Base-by-base conservation (phyloP, 35 echinoderm and acorn worm species). In the Diadema setosum region DNA sequence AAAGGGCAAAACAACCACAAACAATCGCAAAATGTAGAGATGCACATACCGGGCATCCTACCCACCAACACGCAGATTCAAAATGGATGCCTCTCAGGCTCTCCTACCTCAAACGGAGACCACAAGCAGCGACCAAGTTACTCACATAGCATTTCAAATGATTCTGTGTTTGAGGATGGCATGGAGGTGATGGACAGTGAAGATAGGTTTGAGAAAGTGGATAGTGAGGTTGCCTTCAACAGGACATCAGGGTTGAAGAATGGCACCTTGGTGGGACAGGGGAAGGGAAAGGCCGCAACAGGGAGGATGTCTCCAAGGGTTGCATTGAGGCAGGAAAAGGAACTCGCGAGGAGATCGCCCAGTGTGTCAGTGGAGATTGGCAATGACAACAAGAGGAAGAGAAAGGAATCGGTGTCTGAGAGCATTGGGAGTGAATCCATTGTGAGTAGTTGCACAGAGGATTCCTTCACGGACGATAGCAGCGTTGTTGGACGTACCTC, bases 161-260 rank as follows among this genome's bases (percentile, higher is more conserved):
- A 78, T 78, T 78, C 73, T 78, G 73, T 78, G 7, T 78, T 78
- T 78, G 73, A 90, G 46, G 80, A 64, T 70, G 45, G 30, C 1
- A 15, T 73, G 34, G 58, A 48, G 39, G 36, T 55, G 43, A 31
- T 45, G 57, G 20, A 42, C 36, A 59, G 42, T 65, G 88, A 37
- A 80, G 91, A 93, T 50, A 57, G 57, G 35, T 93, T 87, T 82
- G 75, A 87, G 45, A 82, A 87, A 39, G 91, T 93, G 12, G 91
- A 93, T 36, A 87, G 59, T 70, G 91, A 93, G 50, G 86, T 93
- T 29, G 57, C 86, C 39, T 93, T 93, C 59, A 93, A 87, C 65
- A 93, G 86, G 31, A 76, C 67, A 21, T 59, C 84, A 18, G 78
- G 70, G 42, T 35, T 65, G 39, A 58, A 86, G 41, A 86, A 78